phyloP scores from a whole-genome alignment of 2,888 invertebrate genomes.

The Iselma pallidipennis region DNA sequence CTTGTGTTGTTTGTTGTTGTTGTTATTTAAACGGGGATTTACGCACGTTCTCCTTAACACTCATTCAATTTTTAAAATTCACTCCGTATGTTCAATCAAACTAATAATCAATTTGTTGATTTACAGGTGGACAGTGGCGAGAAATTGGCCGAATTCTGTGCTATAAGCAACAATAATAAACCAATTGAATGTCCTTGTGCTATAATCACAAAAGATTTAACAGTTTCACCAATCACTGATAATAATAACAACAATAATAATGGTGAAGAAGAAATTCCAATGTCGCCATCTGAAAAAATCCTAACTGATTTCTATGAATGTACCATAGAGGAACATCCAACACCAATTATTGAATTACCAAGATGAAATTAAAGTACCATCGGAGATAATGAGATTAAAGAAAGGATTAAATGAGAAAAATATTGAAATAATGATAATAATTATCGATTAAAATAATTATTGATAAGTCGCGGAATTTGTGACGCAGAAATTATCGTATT shows the following conservation, averaged over 20 bases:
- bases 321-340: conserved; percentile 65
- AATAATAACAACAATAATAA: conserved; percentile 28
- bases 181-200: conserved; percentile 62
- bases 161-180: conserved; percentile 54
- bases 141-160: conserved; percentile 59
- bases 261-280: conserved; percentile 20
- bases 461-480: too few species aligned
- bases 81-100: neutral
- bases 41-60: neutral
- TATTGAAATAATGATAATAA: neutral
- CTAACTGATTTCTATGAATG: conserved; percentile 70
- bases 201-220: conserved; percentile 57
- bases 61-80: neutral
- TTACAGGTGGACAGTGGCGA: conserved; percentile 62
- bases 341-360: conserved; percentile 69
- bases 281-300: conserved; percentile 65
- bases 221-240: conserved; percentile 42
- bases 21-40: neutral
- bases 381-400: too few species aligned
- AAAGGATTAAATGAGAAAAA: conserved; percentile 1
- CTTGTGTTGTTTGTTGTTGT: neutral
- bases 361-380: too few species aligned
- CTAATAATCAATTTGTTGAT: conserved; percentile 38
- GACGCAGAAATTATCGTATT: too few species aligned
- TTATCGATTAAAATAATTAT: too few species aligned